Percentiles rank a stretch among this genome's conserved stretches.
phyloP scores from a whole-genome alignment of 2,888 invertebrate species.

The Oxycera nigricornis region DNA sequence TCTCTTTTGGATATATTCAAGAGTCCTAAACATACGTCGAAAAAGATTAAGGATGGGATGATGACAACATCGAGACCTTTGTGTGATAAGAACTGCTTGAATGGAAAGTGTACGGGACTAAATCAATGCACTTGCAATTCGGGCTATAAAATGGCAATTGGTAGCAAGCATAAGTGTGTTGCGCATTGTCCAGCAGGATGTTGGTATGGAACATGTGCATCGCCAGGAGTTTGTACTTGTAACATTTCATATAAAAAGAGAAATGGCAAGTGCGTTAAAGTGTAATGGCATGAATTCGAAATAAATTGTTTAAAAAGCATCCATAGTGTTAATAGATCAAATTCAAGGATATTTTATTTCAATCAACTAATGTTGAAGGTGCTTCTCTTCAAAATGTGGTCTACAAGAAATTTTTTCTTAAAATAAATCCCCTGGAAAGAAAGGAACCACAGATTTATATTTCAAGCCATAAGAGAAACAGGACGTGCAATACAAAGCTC shows the following conservation, averaged over 20 bases:
- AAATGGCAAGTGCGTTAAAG: not conserved
- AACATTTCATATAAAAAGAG: constrained; percentile 2
- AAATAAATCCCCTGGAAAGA: too few species aligned
- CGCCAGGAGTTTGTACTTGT: constrained; percentile 16
- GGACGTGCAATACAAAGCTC: too few species aligned
- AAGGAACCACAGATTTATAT: too few species aligned
- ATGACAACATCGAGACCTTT: constrained; percentile 48
- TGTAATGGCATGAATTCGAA: not conserved
- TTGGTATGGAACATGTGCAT: constrained; percentile 2
- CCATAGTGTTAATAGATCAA: too few species aligned
- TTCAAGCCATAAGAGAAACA: too few species aligned
- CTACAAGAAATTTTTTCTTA: too few species aligned
- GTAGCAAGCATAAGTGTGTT: constrained; percentile 18
- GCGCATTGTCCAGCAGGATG: constrained; percentile 1
- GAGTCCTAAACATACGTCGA: not conserved
- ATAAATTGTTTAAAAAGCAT: not conserved
- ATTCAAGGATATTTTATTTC: too few species aligned
- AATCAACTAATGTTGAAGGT: too few species aligned
- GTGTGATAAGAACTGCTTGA: constrained; percentile 58
- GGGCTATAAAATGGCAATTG: constrained; percentile 54
- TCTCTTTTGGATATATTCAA: not conserved
- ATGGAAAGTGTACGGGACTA: constrained; percentile 65
- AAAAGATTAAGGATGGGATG: not conserved
- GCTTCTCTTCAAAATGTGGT: too few species aligned
- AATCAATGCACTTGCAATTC: constrained; percentile 66